Conservation (phyloP, 2,888 invertebrate genomes). For the Tenthredo amoena region DNA sequence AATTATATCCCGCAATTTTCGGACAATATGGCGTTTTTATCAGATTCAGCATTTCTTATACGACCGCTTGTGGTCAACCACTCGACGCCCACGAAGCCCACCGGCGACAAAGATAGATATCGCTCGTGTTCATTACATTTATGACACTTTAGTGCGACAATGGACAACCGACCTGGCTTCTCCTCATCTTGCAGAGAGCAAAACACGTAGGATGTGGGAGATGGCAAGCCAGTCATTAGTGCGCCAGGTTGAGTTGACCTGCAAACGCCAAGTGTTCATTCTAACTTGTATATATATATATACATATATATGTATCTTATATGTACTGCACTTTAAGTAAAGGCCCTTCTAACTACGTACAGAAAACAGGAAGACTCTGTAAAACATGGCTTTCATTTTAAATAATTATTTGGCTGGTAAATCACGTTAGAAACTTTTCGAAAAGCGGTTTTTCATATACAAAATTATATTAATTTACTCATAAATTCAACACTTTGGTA, state of each 20-base stretch:
- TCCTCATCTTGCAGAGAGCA: not conserved
- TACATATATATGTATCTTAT: not conserved
- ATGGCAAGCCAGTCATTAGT: constrained; percentile 14
- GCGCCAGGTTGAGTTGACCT: not conserved
- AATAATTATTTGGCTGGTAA: not conserved
- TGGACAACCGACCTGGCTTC: constrained; percentile 36
- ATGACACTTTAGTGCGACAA: constrained; percentile 48
- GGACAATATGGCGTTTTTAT: constrained; percentile 48
- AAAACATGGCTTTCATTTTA: not conserved
- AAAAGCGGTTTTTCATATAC: not conserved
- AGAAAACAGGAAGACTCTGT: not conserved
- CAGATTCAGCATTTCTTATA: constrained; percentile 49
- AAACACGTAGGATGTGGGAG: constrained; percentile 27
- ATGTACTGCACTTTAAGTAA: not conserved
- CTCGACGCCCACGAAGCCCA: constrained; percentile 47
- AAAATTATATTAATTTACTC: not conserved
- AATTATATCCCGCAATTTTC: constrained; percentile 48
- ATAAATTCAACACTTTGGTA: constrained; percentile 31
- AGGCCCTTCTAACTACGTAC: not conserved
- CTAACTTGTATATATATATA: not conserved
- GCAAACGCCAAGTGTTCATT: not conserved
- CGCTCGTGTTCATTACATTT: constrained; percentile 49
- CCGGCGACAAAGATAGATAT: constrained; percentile 49
- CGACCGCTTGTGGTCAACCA: constrained; percentile 41
- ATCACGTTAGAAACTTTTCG: not conserved